Base-by-base conservation (phyloP, 2,797 vertebrate genomes). In the Acanthis flammea region DNA sequence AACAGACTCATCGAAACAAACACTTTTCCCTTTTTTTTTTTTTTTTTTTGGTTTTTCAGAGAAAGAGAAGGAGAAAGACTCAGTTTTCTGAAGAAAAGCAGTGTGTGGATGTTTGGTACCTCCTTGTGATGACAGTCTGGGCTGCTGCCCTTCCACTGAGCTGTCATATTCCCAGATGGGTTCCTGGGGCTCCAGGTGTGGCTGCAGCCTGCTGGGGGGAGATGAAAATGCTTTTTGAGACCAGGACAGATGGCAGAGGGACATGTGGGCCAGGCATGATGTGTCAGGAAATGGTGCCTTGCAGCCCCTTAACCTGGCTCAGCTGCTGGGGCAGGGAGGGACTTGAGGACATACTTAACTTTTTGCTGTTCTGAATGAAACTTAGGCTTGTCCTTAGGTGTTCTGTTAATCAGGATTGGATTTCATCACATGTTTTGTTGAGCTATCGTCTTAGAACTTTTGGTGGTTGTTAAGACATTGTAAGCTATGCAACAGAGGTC, bases 201-300 rank as follows among this genome's bases (percentile, higher is more conserved):
- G 39, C 31, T 90, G 14, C 28, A 83, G 65, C 14, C 45, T 74
- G 3, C 18, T 51, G 57, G 57, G 45, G 28, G 75, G 57, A 77
- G 82, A 45, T 7, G n/a, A 66, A 94, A 91, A 90, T 71, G n/a
- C 39, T 68, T 80, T 80, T 61, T 80, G 42, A 28, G 33, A 44
- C 14, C 53, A 57, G 80, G 28, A 8, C 75, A 86, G 61, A 25
- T 51, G 61, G 47, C 85, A 80, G 51, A 86, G 58, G n/a, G n/a
- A 65, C 0, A 1, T 1, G 1, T 17, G 27, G 50, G 54, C 74
- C 45, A 67, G 19, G 37, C 12, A 9, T 5, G 19, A 57, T 22
- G 41, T 45, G 74, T 25, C n/a, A 77, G 47, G 31, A 28, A 22
- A 27, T 3, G 6, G 6, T 21, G 25, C 33, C 60, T 65, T 78